Percentiles rank a stretch among this genome's conserved stretches.
Conservation (phyloP, 2,113 vertebrate species). For the Gallinago paraguaiae region DNA sequence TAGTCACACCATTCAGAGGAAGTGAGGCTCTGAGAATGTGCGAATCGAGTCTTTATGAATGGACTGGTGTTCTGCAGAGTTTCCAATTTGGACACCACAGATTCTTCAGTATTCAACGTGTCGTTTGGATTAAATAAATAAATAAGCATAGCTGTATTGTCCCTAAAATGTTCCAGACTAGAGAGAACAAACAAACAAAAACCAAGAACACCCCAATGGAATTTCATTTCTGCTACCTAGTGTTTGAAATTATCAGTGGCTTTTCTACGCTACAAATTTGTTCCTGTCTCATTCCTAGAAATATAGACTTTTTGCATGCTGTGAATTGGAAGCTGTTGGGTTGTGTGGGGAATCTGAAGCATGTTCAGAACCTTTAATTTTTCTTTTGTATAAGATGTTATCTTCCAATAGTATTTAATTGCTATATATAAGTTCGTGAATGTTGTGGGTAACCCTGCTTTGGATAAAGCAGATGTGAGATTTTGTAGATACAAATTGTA, state of each 20-base stretch:
- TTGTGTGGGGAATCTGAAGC: not conserved
- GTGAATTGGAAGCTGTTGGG: not conserved
- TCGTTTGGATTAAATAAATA: not conserved
- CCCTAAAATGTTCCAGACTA: not conserved
- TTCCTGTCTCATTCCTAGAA: not conserved
- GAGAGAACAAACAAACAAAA: not conserved
- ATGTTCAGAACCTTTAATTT: not conserved
- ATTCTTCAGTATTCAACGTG: not conserved
- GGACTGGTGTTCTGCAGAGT: not conserved
- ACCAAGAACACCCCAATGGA: not conserved
- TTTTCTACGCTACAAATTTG: not conserved
- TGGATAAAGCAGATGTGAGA: fast-evolving
- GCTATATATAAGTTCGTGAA: not conserved
- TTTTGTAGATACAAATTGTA: not conserved
- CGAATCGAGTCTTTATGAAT: not conserved
- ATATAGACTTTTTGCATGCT: not conserved
- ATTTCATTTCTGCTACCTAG: not conserved
- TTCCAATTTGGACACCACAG: not conserved
- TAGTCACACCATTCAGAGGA: not conserved
- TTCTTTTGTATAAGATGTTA: not conserved
- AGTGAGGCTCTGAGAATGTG: not conserved
- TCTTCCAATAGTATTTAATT: not conserved
- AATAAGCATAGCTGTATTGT: not conserved
- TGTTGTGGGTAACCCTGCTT: not conserved
- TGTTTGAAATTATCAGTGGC: not conserved